Evolutionary conservation across 1,140 invertebrate species (phyloP).

Genomic region (Bathynomus jamesi): DNA sequence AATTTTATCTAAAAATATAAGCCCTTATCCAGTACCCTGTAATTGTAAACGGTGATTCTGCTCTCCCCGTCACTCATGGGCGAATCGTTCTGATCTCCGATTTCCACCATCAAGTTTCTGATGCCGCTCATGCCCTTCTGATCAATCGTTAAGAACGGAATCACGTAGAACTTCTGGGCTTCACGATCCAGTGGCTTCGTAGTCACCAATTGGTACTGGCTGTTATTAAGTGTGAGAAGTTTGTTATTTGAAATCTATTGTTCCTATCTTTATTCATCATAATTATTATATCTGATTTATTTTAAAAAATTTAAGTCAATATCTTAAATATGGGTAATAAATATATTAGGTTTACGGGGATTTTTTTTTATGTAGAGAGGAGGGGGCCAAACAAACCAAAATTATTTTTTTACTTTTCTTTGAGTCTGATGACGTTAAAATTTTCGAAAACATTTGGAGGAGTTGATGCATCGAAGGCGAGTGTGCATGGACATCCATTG

Average conservation of each 20-base stretch:
- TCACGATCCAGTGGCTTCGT: slow-evolving; percentile 44
- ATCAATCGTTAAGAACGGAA: slow-evolving; percentile 37
- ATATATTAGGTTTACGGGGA: too few relatives aligned
- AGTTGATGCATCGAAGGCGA: slow-evolving; percentile 58
- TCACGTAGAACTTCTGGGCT: slow-evolving; percentile 39
- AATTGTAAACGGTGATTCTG: slow-evolving; percentile 82
- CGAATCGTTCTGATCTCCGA: slow-evolving; percentile 87
- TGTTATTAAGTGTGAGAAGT: neutral
- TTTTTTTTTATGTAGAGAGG: too few relatives aligned
- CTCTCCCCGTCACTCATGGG: slow-evolving; percentile 56
- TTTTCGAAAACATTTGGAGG: slow-evolving; percentile 58
- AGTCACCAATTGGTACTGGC: slow-evolving; percentile 33
- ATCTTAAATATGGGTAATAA: too few relatives aligned
- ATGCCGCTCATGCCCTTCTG: slow-evolving; percentile 43
- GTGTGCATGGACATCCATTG: slow-evolving; percentile 74
- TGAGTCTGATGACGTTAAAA: slow-evolving; percentile 54
- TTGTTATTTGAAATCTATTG: neutral
- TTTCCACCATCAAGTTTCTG: slow-evolving; percentile 69
- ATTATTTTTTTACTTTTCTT: too few relatives aligned
- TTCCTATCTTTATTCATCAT: too few relatives aligned
- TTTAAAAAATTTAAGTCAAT: too few relatives aligned
- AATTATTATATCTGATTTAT: too few relatives aligned
- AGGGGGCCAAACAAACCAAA: too few relatives aligned
- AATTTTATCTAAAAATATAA: too few relatives aligned
- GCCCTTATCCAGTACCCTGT: too few relatives aligned